Evolutionary conservation across 1,140 invertebrate genomes (phyloP), one percentile per base, ranked within the genome.

Genomic region (Ectropis grisescens): DNA sequence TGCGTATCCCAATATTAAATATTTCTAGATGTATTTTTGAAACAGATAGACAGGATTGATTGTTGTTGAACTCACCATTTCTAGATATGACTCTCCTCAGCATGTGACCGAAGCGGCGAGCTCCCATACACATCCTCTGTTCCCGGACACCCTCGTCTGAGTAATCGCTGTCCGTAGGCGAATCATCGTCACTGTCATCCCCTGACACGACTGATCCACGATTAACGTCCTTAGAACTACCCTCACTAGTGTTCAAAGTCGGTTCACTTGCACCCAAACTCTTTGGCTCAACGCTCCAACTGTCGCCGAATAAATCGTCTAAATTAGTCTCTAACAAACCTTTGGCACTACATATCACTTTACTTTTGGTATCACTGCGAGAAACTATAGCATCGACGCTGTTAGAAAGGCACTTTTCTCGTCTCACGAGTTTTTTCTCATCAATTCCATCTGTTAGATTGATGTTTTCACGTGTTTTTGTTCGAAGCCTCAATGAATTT

Each of bases 301-400:
- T 49, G 29, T 65, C 67, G 19, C 47, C 13, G 34, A 80, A 80
- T 37, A 80, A 43, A 58, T 81, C 75, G 49, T 81, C 75, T 67
- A 81, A 58, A 74, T 81, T 78, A 41, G 75, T 81, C 65, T 81
- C 75, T 76, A 81, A 68, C 62, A 81, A 64, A 70, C 75, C 75
- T 81, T 81, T 80, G 75, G 75, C 72, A 80, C 72, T 78, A 45
- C 66, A 68, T 78, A 80, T 78, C 65, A 78, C 72, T 70, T 74
- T 74, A 48, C 53, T 60, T 59, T 67, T 66, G 53, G 47, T 46
- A 58, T 75, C 60, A 38, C 55, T 64, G 30, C 58, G 55, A 14
- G 60, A 57, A 27, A 65, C 44, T 32, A 79, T 70, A 25, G 67
- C 68, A 36, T 80, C 75, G 11, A 76, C 65, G 54, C 75, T 80